Evolutionary conservation across 2,888 invertebrate genomes (phyloP), one percentile per base, ranked within the genome.

Genomic region (Cryptocephalus moraei): DNA sequence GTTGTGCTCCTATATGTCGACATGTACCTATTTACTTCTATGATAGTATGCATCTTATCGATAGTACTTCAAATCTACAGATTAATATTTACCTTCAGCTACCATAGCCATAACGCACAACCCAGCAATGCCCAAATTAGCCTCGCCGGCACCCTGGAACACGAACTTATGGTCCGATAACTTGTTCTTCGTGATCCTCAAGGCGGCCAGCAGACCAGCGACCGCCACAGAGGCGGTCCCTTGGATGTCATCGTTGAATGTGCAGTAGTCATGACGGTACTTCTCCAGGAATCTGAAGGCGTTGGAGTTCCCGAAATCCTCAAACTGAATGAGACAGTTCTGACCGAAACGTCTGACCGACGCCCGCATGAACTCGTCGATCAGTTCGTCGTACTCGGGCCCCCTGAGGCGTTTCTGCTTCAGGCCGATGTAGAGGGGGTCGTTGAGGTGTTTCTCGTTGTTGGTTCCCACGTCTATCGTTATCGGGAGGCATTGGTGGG

Each of bases 201-300:
- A 75, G 22, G 91, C 86, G 36, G 95, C 90, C 52, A 97, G 68
- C 42, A 99, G 74, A 0, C 99, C 99, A 10, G 92, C 93, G 14
- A 97, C 87, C 9, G 94, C 95, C 12, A 99, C 97, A 6, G 93
- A 78, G 2, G 99, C 97, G 9, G 61, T 62, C 8, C 66, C 66
- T 50, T 99, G 96, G 66, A 99, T 99, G 69, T 99, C 99, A 69
- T 99, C 99, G 74, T 99, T 99, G 73, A 99, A 99, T 10, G 93
- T 94, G 72, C 96, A 97, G 72, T 89, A 86, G 63, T 80, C 68
- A 61, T 89, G 75, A 39, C 92, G 81, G 73, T 97, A 99, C 47
- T 90, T 92, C 62, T 83, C 86, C 54, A 99, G 75, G 46, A 99
- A 75, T 33, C 90, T 77, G 77, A 97, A 99, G 8, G 99, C 99